phyloP scores from a whole-genome alignment of 1,140 invertebrate species.

The Ceratina australensis region DNA sequence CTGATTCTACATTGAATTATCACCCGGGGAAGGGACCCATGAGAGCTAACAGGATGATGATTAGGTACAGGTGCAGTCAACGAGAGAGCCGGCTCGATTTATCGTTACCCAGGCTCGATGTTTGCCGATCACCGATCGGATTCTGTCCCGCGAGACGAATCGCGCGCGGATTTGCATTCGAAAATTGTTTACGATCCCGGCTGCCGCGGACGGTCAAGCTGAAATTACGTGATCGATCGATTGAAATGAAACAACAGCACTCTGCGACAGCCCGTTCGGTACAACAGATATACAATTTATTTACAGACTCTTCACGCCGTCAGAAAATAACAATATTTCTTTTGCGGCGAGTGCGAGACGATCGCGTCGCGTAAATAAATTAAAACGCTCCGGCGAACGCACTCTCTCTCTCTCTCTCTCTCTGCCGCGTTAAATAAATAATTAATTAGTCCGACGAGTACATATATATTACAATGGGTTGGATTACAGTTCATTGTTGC shows the following conservation, averaged over 20 bases:
- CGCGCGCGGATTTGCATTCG: no score
- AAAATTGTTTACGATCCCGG: no score
- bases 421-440: conserved; percentile 63
- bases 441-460: conserved; percentile 49
- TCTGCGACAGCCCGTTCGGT: conserved; percentile 35
- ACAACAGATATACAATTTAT: conserved; percentile 76
- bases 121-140: background rate
- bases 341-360: conserved; percentile 5
- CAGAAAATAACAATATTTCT: conserved; percentile 38
- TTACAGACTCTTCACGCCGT: conserved; percentile 63
- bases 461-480: no score
- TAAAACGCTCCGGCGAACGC: conserved; percentile 24
- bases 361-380: conserved; percentile 47
- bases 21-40: conserved; percentile 40
- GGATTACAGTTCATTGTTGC: no score
- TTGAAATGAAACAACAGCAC: background rate
- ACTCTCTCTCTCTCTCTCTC: background rate
- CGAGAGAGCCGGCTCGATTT: conserved; percentile 46
- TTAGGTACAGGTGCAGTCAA: conserved; percentile 52
- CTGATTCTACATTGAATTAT: conserved; percentile 64
- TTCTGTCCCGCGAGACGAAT: background rate
- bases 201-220: no score
- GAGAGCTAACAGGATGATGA: conserved; percentile 59
- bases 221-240: no score
- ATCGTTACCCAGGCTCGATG: conserved; percentile 29